Conservation (phyloP, 2,888 invertebrate species). For the Tholera decimalis region DNA sequence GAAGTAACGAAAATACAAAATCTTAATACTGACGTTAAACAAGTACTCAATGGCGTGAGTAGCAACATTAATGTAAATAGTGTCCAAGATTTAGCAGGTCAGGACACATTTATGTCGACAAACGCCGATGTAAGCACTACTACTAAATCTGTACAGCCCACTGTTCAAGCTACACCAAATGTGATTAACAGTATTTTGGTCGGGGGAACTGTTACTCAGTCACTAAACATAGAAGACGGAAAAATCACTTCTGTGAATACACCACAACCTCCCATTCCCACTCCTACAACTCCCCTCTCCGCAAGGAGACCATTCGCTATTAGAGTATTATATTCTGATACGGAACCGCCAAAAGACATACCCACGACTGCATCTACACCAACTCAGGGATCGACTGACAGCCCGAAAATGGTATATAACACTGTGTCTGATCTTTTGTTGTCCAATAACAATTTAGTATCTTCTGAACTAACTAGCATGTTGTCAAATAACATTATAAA, state of each 20-base stretch:
- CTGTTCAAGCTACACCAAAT: conserved; percentile 85
- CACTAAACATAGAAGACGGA: conserved; percentile 80
- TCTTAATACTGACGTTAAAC: conserved; percentile 82
- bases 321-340: conserved; percentile 87
- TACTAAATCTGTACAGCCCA: conserved; percentile 89
- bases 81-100: conserved; percentile 80
- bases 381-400: conserved; percentile 85
- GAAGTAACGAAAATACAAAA: conserved; percentile 83
- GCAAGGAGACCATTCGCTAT: conserved; percentile 89
- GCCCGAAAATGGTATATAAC: conserved; percentile 88
- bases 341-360: conserved; percentile 85
- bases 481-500: conserved; percentile 87
- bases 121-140: conserved; percentile 83
- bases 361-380: conserved; percentile 82
- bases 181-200: conserved; percentile 88
- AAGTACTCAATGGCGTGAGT: conserved; percentile 90
- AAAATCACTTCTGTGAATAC: conserved; percentile 79
- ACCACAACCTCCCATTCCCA: conserved; percentile 74
- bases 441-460: conserved; percentile 87
- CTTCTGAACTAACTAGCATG: conserved; percentile 91
- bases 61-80: conserved; percentile 89
- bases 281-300: conserved; percentile 83
- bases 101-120: conserved; percentile 78
- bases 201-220: conserved; percentile 83
- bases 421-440: conserved; percentile 89